These are phyloP conservation scores for Eleutherodactylus coqui DNA, from an alignment of 2,797 vertebrate genomes.

Conservation along the genomic window DNA sequence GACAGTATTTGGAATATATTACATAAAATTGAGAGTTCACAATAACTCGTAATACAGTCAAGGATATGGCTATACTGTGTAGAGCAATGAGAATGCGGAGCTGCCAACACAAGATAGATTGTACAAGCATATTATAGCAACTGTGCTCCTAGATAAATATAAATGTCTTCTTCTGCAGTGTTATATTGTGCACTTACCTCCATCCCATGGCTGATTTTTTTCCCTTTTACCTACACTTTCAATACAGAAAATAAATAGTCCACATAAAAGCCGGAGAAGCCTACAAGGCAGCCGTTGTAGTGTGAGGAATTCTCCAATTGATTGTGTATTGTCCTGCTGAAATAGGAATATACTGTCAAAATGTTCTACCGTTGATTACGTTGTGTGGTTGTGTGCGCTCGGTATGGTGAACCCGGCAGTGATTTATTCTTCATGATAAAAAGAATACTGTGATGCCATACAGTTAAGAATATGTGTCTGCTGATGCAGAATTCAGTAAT, in stretches of 20 bases:
- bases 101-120: slow-evolving; percentile 27
- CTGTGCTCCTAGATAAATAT: slow-evolving; percentile 25
- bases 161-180: slow-evolving; percentile 30
- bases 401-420: background rate
- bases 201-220: background rate
- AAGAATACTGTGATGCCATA: slow-evolving; percentile 12
- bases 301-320: slow-evolving; percentile 29
- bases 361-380: slow-evolving; percentile 31
- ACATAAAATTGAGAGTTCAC: background rate
- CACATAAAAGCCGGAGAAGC: slow-evolving; percentile 10
- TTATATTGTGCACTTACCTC: slow-evolving; percentile 19
- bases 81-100: background rate
- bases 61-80: background rate
- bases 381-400: background rate
- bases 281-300: slow-evolving; percentile 7
- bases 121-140: slow-evolving; percentile 24
- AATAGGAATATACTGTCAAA: slow-evolving; percentile 31
- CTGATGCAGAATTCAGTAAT: slow-evolving; percentile 44
- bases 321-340: slow-evolving; percentile 27
- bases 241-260: slow-evolving; percentile 37
- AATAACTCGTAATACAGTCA: background rate
- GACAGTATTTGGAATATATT: background rate
- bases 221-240: slow-evolving; percentile 22
- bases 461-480: slow-evolving; percentile 23
- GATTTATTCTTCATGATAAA: slow-evolving; percentile 33